These are phyloP conservation scores for Nephrotoma flavescens DNA, from an alignment of 2,888 invertebrate species.

Conservation along the genomic window DNA sequence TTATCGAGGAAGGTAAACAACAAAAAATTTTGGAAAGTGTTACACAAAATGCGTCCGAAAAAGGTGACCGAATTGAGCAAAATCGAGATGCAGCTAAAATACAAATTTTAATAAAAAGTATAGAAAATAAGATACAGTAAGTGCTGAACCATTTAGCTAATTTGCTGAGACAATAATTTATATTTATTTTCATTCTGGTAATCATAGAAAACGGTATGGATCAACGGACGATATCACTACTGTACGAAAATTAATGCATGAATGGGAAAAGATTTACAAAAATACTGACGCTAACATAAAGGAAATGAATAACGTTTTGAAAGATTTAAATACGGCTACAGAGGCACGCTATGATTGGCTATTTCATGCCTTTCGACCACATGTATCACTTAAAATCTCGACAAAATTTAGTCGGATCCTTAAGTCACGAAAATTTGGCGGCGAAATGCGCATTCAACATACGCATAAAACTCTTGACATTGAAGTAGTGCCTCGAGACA, in stretches of 20 bases:
- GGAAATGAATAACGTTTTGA: not conserved
- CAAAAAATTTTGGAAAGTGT: not conserved
- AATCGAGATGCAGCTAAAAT: constrained; percentile 30
- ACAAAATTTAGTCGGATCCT: not conserved
- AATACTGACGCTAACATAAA: not conserved
- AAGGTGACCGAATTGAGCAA: constrained; percentile 23
- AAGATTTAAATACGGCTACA: not conserved
- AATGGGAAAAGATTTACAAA: not conserved
- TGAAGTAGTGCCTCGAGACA: constrained; percentile 39
- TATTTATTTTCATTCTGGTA: not conserved
- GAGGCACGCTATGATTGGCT: not conserved
- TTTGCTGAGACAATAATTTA: not conserved
- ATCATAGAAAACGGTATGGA: not conserved
- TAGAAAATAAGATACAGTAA: constrained; percentile 20
- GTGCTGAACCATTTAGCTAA: not conserved
- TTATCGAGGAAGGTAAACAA: not conserved
- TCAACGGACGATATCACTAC: not conserved
- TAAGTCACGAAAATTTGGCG: constrained; percentile 21
- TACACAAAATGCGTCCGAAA: not conserved
- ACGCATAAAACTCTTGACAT: constrained; percentile 33
- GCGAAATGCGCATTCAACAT: constrained; percentile 27
- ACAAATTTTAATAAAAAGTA: constrained; percentile 22
- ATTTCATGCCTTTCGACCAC: not conserved
- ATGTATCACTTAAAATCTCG: not conserved
- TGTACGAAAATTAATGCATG: not conserved